These are phyloP conservation scores for Nyctereutes procyonoides DNA, from an alignment of 2,113 vertebrate species.

Conservation along the genomic window DNA sequence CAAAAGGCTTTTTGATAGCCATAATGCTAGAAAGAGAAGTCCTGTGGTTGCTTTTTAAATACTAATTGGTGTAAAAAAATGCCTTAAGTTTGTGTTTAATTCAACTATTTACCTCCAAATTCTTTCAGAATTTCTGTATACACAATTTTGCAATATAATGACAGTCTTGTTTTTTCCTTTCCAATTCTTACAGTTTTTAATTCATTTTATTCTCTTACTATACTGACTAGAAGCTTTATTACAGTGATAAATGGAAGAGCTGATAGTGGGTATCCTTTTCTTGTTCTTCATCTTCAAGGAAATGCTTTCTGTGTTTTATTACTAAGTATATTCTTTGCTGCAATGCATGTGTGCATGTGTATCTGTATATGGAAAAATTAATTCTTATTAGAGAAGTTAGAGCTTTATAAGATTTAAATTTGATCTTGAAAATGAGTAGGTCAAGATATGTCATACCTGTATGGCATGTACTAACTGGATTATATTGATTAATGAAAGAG, in stretches of 20 bases:
- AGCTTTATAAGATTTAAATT: slow-evolving; percentile 57
- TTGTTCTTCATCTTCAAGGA: background rate
- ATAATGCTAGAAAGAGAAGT: background rate
- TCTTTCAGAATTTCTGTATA: slow-evolving; percentile 25
- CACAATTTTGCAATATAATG: background rate
- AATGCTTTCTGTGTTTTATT: background rate
- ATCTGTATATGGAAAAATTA: background rate
- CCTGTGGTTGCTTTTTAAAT: background rate
- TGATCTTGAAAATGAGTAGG: slow-evolving; percentile 21
- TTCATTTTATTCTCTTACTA: slow-evolving; percentile 32
- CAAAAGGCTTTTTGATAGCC: background rate
- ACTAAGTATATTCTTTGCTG: background rate
- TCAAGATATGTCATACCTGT: background rate
- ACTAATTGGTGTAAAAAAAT: slow-evolving; percentile 19
- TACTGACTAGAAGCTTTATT: background rate
- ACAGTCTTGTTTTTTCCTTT: background rate
- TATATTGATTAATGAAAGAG: background rate
- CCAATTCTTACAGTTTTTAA: background rate
- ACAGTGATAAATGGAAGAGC: background rate
- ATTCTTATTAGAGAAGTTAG: slow-evolving; percentile 19
- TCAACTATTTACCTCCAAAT: background rate
- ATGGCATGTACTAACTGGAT: background rate
- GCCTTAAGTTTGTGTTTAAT: slow-evolving; percentile 7
- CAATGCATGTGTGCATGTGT: background rate
- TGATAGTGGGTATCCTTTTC: background rate